Evolutionary conservation across 2,797 vertebrate species (phyloP).

Genomic region (Dallia pectoralis): DNA sequence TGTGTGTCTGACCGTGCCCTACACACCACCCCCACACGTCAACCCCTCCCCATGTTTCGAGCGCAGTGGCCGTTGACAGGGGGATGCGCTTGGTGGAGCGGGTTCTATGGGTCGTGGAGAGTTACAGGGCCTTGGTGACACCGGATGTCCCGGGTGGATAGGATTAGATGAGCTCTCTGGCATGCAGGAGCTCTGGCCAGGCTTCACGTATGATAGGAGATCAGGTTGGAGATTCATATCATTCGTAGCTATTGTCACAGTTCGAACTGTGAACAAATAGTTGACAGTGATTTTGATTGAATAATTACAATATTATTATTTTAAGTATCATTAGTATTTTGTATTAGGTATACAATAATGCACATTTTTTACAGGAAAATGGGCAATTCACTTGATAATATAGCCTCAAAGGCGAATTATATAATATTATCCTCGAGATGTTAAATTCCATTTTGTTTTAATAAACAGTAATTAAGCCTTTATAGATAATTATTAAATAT

Average conservation of each 20-base stretch:
- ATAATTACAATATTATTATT: not conserved
- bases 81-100: conserved; percentile 48
- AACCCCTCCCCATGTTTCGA: not conserved
- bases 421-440: too few species aligned
- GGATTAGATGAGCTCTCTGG: conserved; percentile 56
- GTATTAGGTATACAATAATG: too few species aligned
- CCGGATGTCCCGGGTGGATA: conserved; percentile 26
- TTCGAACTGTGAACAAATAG: not conserved
- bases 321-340: too few species aligned
- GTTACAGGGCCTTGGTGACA: conserved; percentile 35
- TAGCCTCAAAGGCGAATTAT: too few species aligned
- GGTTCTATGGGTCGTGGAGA: conserved; percentile 30
- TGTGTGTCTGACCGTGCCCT: not conserved
- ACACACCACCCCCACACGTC: too few species aligned
- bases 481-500: too few species aligned
- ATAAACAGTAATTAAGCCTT: too few species aligned
- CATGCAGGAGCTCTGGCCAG: conserved; percentile 32
- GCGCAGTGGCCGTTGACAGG: conserved; percentile 13
- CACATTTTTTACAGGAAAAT: too few species aligned
- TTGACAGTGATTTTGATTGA: not conserved
- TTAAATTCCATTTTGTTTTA: too few species aligned
- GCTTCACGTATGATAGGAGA: conserved; percentile 7
- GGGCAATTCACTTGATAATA: too few species aligned
- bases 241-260: not conserved
- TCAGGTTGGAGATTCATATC: conserved; percentile 15